Conservation (phyloP, 2,113 vertebrate genomes). For the Tachycineta bicolor region DNA sequence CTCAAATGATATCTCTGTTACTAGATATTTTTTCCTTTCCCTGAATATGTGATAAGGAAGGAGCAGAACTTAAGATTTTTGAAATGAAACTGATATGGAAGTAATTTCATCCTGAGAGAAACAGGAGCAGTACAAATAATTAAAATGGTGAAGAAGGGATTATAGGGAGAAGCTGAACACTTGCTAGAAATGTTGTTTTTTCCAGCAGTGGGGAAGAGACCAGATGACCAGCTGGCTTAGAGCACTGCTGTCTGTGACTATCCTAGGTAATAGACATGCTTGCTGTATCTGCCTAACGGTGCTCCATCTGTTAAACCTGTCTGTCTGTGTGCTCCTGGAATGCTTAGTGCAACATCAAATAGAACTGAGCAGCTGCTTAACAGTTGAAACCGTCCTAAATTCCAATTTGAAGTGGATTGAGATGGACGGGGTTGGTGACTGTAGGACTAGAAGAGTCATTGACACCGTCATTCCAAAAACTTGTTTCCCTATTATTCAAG, state of each 20-base stretch:
- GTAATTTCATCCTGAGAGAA: not conserved
- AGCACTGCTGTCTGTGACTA: not conserved
- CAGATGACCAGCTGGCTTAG: not conserved
- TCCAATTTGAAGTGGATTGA: not conserved
- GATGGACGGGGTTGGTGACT: not conserved
- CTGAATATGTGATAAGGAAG: not conserved
- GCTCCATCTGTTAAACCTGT: not conserved
- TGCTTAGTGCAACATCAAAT: not conserved
- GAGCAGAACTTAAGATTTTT: not conserved
- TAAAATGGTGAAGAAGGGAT: not conserved
- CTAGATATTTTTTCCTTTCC: not conserved
- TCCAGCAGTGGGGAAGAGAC: not conserved
- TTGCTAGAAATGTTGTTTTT: not conserved
- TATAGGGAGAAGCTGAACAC: not conserved
- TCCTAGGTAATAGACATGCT: not conserved
- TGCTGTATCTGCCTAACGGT: accelerated
- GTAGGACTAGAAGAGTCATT: not conserved
- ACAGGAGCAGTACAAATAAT: not conserved
- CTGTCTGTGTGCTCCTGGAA: not conserved
- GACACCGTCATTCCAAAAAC: not conserved
- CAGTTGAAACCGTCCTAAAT: not conserved
- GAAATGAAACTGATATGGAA: not conserved
- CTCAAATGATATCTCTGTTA: not conserved
- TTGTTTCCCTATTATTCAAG: not conserved
- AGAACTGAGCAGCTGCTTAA: not conserved